A percentile compares a stretch with the other conserved stretches of the same genome.
Conservation (phyloP, 2,797 vertebrate genomes). For the Premnoplex brunnescens region DNA sequence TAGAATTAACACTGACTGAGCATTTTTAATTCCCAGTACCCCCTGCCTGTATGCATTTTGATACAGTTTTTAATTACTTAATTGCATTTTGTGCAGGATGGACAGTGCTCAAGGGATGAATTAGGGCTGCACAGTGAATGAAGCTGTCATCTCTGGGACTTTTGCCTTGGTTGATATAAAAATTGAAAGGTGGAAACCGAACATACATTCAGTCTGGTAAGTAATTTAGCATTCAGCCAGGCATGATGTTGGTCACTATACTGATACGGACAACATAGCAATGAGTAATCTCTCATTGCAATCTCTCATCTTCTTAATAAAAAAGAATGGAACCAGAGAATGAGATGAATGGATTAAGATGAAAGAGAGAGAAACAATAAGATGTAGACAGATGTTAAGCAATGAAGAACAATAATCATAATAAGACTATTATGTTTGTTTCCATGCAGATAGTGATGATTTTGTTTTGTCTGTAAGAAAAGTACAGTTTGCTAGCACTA, state of each 20-base stretch:
- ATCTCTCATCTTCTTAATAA: neutral
- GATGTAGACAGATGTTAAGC: neutral
- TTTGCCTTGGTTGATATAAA: neutral
- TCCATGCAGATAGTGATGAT: neutral
- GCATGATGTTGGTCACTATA: neutral
- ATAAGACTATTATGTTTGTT: neutral
- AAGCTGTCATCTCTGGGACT: neutral
- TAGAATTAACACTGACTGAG: neutral
- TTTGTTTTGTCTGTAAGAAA: neutral
- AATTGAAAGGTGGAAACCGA: neutral
- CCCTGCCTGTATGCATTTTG: neutral
- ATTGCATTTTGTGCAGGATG: neutral
- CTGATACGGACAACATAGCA: neutral
- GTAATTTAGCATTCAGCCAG: neutral
- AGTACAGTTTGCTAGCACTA: neutral
- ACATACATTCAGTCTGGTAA: neutral
- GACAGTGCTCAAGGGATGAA: neutral
- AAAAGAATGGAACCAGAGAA: neutral
- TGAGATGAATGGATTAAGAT: neutral
- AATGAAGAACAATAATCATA: neutral
- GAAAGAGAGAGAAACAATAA: neutral
- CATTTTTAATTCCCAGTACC: neutral
- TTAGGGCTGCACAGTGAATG: neutral
- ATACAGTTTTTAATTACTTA: slow-evolving; percentile 16
- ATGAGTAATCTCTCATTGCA: neutral